Evolutionary conservation across 2,888 invertebrate species (phyloP), one percentile per base, ranked within the genome.

Genomic region (Beris chalybata): DNA sequence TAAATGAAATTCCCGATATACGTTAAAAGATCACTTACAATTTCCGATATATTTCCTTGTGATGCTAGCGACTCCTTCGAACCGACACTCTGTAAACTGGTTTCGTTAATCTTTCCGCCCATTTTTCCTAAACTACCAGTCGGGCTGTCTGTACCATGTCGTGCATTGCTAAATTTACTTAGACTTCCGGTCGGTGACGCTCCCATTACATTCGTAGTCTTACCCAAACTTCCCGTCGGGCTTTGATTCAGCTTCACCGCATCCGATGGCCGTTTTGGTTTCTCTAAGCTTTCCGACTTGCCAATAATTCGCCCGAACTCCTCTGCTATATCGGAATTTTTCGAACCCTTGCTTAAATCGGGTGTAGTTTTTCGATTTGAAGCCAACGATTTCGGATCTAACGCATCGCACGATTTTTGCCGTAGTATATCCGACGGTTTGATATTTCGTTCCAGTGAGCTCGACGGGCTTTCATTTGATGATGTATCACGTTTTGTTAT

Each of bases 21-120:
- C 22, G 22, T 22, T 22, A 30, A 15, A 43, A 13, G 29, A 13
- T 12, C 52, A 71, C 71, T 71, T 71, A 77, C 78, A 69, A 76
- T 79, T 74, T 81, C 81, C 31, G 80, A 79, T 72, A 79, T 79
- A 72, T 72, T 72, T 52, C 81, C 81, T 71, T 81, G 81, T 12
- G 81, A 81, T 65, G 79, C 77, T 63, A 80, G 72, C 11, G 82
- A 81, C 69, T 82, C 81, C 73, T 80, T 81, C 47, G 82, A 81
- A n/a, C 81, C 82, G 64, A 74, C 76, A 69, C 73, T 77, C 47
- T 77, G 78, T 13, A 74, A 73, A 61, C 70, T 73, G 11, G 69
- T 67, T 29, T 73, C 73, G 22, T 79, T 71, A 73, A 75, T 5
- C 76, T 71, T 67, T 66, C 63, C 38, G 76, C 77, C 71, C 75